These are phyloP conservation scores for Melanerpes aurifrons DNA, from an alignment of 2,113 vertebrate genomes.

Conservation along the genomic window DNA sequence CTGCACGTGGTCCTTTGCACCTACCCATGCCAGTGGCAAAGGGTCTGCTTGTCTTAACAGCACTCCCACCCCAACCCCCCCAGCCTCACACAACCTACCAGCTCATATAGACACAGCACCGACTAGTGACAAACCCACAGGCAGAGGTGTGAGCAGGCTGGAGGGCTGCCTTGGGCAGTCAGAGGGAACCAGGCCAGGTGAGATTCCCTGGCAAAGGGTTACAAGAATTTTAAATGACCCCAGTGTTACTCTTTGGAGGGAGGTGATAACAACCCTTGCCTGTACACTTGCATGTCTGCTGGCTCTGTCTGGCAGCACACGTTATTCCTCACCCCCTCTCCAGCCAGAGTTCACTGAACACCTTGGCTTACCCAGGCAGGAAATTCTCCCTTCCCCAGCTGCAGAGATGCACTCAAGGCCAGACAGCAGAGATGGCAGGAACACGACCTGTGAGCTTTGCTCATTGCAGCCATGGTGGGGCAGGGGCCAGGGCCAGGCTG, in stretches of 20 bases:
- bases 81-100: no score
- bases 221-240: neutral
- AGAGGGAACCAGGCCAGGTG: neutral
- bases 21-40: neutral
- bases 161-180: neutral
- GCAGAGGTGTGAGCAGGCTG: neutral
- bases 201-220: neutral
- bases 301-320: fast-evolving
- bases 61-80: neutral
- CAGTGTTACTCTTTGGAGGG: neutral
- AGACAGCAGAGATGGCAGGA: neutral
- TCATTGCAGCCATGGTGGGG: fast-evolving
- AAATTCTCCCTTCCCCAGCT: neutral
- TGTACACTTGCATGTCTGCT: neutral
- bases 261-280: neutral
- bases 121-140: no score
- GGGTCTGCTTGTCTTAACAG: neutral
- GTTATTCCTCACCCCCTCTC: neutral
- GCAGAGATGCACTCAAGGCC: neutral
- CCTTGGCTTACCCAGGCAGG: neutral
- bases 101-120: neutral
- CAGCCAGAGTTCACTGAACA: neutral
- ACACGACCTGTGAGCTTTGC: fast-evolving
- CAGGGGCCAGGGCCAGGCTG: neutral
- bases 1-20: neutral